Conservation (phyloP, 2,113 vertebrate genomes). For the Oreochromis spilurus region DNA sequence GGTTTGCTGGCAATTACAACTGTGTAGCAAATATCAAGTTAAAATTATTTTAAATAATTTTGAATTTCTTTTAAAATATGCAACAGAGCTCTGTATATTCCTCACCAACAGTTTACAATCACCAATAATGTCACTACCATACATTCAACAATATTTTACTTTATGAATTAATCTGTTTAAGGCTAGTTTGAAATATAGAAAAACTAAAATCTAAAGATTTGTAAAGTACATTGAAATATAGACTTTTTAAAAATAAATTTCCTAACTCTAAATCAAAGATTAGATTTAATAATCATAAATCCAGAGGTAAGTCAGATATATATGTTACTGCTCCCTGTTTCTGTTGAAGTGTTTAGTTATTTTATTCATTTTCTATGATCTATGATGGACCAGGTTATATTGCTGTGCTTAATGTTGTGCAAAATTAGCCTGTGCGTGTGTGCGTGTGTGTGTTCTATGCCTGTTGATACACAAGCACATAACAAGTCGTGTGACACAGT, state of each 20-base stretch:
- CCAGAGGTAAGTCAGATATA: not conserved
- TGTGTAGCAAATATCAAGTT: not conserved
- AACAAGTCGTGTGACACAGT: not conserved
- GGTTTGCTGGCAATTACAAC: not conserved
- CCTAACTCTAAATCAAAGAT: not conserved
- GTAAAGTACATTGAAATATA: not conserved
- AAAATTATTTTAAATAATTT: not conserved
- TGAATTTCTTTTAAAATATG: not conserved
- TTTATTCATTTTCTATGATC: constrained; percentile 31
- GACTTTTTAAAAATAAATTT: not conserved
- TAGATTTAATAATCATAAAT: not conserved
- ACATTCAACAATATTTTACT: not conserved
- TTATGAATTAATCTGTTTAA: not conserved
- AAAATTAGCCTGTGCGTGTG: constrained; percentile 52
- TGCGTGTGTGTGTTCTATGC: not conserved
- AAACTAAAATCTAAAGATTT: not conserved
- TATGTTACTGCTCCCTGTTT: not conserved
- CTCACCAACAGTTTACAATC: not conserved
- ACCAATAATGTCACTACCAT: not conserved
- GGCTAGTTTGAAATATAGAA: not conserved
- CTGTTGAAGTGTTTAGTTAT: not conserved
- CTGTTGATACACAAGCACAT: not conserved
- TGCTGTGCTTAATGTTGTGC: constrained; percentile 60
- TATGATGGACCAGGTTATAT: constrained; percentile 39
- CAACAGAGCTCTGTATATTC: not conserved